Evolutionary conservation across 2,113 vertebrate genomes (phyloP), one percentile per base, ranked within the genome.

Genomic region (Tonatia bakeri): DNA sequence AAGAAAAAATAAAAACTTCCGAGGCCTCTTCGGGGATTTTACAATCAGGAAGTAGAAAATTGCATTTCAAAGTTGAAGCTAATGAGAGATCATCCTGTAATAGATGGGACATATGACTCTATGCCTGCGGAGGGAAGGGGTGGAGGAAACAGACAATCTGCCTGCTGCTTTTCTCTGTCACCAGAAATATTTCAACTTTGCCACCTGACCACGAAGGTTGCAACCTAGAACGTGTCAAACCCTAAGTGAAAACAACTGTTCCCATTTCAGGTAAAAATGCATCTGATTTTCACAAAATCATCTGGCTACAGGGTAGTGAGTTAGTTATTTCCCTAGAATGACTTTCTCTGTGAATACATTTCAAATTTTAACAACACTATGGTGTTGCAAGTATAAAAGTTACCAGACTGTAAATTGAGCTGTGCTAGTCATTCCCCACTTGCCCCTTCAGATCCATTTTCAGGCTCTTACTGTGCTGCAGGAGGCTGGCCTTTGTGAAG

Each of bases 11-110:
- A 93, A 97, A 96, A 98, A 88, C 87, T 94, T 94, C 47, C 54
- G 82, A 89, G 64, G 5, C 43, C 12, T 97, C 96, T 96, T 90
- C n/a, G 40, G 87, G 75, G 84, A 95, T 96, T 96, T 97, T 91
- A 82, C 94, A 98, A 96, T 96, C 84, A 97, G 77, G 83, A 89
- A 97, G 73, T 64, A 96, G 91, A 92, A 97, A 97, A 97, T 15
- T 61, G 19, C 81, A 56, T 98, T 98, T 94, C 70, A 45, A 45
- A 97, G 90, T 50, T 28, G 45, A 96, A 97, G 96, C 91, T 97
- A 97, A 97, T 81, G 86, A 94, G 65, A 95, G 67, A 20, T 92
- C 45, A 50, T 81, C 90, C 72, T 43, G n/a, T 90, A 94, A 82
- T 67, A 59, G 13, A 14, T 73, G 59, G 92, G 84, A 6, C 22